Base-by-base conservation (phyloP, 1,140 invertebrate genomes). In the Bombus superbus region DNA sequence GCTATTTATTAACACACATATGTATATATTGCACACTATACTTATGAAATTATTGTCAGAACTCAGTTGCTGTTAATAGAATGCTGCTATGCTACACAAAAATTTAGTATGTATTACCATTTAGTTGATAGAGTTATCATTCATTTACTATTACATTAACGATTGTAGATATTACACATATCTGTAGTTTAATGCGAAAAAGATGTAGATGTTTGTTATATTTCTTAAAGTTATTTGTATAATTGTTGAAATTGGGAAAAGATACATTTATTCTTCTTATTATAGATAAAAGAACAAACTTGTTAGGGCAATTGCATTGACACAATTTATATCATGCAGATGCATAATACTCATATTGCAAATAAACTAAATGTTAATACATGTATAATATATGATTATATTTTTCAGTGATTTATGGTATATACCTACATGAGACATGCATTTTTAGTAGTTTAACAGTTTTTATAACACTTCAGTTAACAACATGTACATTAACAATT, bases 401-500 rank as follows among this genome's bases (percentile, higher is more conserved):
- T 10, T 59, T 77, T 85, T 89, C 38, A 28, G 47, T 25, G 47
- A 62, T 68, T 69, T 76, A 73, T 62, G 28, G 11, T 40, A 76
- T 75, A 66, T 71, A 68, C 15, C 62, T 40, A 38, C 59, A 53
- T 76, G 40, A 53, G 47, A 71, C 72, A 76, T 89, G 80, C 81
- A 75, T n/a, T 64, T 86, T 62, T 79, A 88, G 59, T 42, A 35
- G 11, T 81, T 89, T 32, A 89, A 89, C 77, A 83, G 35, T 81
- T 53, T 89, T 83, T 89, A 89, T 87, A 90, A 81, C 64, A 69
- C 81, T 84, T 87, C 44, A 47, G 66, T 82, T 89, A 90, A 90
- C 87, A 89, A 79, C 87, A 85, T 90, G 9, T 90, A 90, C 82
- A 90, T 82, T 80, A 90, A 90, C 86, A 87, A 85, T 90, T 90